Conservation (phyloP, 2,888 invertebrate genomes). For the Nymphalis c-album region DNA sequence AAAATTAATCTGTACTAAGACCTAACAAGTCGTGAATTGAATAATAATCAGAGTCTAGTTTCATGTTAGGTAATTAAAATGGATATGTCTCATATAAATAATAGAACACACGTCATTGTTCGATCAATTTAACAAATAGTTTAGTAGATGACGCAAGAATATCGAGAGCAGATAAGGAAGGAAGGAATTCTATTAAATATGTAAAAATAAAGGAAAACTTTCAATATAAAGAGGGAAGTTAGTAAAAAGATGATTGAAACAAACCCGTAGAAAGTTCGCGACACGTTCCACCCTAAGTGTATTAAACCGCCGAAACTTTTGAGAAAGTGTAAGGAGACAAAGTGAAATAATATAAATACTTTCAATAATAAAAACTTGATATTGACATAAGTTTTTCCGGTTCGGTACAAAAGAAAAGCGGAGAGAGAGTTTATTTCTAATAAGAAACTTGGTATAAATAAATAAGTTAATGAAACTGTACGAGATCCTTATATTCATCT, state of each 20-base stretch:
- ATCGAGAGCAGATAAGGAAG: constrained; percentile 16
- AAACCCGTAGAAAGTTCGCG: constrained; percentile 59
- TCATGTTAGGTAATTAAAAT: background rate
- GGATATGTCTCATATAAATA: no score
- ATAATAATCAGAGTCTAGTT: background rate
- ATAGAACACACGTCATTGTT: no score
- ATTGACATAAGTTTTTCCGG: constrained; percentile 54
- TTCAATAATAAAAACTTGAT: constrained; percentile 78
- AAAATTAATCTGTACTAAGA: no score
- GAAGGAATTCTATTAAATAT: constrained; percentile 31
- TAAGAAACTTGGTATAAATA: background rate
- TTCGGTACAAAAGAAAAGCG: constrained; percentile 43
- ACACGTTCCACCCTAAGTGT: constrained; percentile 74
- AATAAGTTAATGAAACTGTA: background rate
- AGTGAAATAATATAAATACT: constrained; percentile 79
- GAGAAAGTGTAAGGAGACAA: constrained; percentile 70
- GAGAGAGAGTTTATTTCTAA: background rate
- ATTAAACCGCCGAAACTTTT: constrained; percentile 73
- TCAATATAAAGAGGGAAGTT: constrained; percentile 54
- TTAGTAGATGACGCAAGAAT: constrained; percentile 14
- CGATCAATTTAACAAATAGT: background rate
- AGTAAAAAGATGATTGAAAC: constrained; percentile 73
- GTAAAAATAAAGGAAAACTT: constrained; percentile 39
- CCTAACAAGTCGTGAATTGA: no score
- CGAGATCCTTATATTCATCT: background rate